Evolutionary conservation across 2,888 invertebrate genomes (phyloP), one percentile per base, ranked within the genome.

Genomic region (Watsonalla binaria): DNA sequence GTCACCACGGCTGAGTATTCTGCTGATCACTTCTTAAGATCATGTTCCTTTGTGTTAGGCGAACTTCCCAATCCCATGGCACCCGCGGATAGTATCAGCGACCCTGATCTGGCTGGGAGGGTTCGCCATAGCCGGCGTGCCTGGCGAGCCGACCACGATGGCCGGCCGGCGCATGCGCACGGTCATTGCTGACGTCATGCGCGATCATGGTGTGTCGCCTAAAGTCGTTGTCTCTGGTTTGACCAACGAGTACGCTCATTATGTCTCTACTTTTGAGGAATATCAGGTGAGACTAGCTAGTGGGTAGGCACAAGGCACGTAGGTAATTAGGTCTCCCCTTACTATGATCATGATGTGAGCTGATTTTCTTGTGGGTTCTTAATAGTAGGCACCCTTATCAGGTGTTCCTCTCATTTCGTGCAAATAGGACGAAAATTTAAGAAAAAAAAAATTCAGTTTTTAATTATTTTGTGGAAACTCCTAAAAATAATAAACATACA

Each of bases 121-220:
- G 57, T 84, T 95, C 33, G 92, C 92, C 1, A 81, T 95, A 34
- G 92, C 92, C n/a, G 95, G 94, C 0, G 94, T 96, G 0, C 96
- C 97, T 0, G 97, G 96, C 0, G 97, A 97, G 83, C 95, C 97
- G 70, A 96, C 96, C 52, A 97, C 97, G 0, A 97, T 97, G 97
- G 91, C 96, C 0, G 97, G 97, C 0, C 89, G 97, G 51, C 87
- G 95, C 51, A 94, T 82, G 83, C 92, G 65, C 78, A 71, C 74
- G 0, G 83, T 84, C 5, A 80, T 91, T 5, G 82, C 82, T 2
- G 80, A 74, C 8, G 85, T 90, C 5, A 83, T 92, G 66, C 69
- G 82, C 11, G 68, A 68, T 2, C 76, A 80, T 0, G 90, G 89
- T 0, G 65, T 81, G 47, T 69, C 80, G 5, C 86, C 85, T 0